Conservation (phyloP, 2,888 invertebrate genomes). For the Nebria salina region DNA sequence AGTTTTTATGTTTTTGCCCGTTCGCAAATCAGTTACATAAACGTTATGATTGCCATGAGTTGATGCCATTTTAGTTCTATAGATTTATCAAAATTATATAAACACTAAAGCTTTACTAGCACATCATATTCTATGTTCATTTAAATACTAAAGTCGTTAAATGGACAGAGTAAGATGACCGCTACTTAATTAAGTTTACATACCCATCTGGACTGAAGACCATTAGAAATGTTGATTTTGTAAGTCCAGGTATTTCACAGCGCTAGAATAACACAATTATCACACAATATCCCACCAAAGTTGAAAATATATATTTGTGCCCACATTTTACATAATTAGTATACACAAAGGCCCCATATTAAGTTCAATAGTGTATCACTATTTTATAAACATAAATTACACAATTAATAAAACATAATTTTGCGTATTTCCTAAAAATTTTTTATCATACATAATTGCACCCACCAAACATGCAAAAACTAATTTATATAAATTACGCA, state of each 20-base stretch:
- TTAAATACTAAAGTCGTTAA: no score
- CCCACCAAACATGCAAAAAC: no score
- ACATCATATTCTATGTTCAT: no score
- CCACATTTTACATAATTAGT: no score
- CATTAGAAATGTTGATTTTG: constrained; percentile 85
- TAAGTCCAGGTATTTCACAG: constrained; percentile 77
- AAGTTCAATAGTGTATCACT: no score
- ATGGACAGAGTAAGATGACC: no score
- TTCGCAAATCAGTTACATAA: constrained; percentile 82
- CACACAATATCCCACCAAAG: constrained; percentile 21
- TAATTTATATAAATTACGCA: no score
- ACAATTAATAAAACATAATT: no score
- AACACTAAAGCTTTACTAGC: background rate
- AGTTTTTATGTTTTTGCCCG: constrained; percentile 80
- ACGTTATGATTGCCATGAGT: constrained; percentile 91
- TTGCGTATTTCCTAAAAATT: no score
- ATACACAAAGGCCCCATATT: no score
- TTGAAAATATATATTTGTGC: constrained; percentile 8
- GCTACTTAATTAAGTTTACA: constrained; percentile 54
- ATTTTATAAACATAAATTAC: no score
- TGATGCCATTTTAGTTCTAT: constrained; percentile 82
- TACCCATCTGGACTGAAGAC: constrained; percentile 90
- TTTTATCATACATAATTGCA: no score
- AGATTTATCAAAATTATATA: constrained; percentile 50
- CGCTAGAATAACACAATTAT: constrained; percentile 63